Conservation (phyloP, 2,888 invertebrate species). For the Cyclophora albipunctata region DNA sequence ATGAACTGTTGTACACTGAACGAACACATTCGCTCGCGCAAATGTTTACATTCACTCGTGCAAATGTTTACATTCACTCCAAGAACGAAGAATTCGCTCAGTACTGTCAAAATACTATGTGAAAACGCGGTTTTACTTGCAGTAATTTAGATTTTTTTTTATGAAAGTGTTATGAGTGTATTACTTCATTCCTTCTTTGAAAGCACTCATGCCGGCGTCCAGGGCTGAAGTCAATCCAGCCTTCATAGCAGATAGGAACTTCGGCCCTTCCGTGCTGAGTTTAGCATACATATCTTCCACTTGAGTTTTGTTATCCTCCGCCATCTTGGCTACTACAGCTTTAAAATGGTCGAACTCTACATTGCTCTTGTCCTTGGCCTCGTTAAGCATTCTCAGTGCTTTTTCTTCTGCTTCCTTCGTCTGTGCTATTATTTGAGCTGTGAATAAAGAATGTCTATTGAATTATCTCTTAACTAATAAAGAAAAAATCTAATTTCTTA, state of each 20-base stretch:
- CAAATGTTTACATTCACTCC: too few relatives aligned
- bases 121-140: too few relatives aligned
- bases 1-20: too few relatives aligned
- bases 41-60: too few relatives aligned
- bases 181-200: background rate
- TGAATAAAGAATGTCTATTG: background rate
- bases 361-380: conserved; percentile 1
- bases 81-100: too few relatives aligned
- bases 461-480: too few relatives aligned
- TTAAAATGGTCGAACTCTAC: conserved; percentile 14
- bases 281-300: background rate
- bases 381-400: conserved; percentile 7
- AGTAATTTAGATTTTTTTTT: too few relatives aligned
- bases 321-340: conserved; percentile 4
- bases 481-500: background rate
- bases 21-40: too few relatives aligned
- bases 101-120: too few relatives aligned
- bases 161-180: background rate
- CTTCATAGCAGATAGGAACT: background rate
- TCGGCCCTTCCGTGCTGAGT: background rate
- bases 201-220: background rate
- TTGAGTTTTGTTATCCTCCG: background rate
- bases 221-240: background rate
- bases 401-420: conserved; percentile 14
- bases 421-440: conserved; percentile 16